Percentiles rank a stretch among this genome's conserved stretches.
Evolutionary conservation across 2,888 invertebrate genomes (phyloP).

Genomic region (Pherbina coryleti): DNA sequence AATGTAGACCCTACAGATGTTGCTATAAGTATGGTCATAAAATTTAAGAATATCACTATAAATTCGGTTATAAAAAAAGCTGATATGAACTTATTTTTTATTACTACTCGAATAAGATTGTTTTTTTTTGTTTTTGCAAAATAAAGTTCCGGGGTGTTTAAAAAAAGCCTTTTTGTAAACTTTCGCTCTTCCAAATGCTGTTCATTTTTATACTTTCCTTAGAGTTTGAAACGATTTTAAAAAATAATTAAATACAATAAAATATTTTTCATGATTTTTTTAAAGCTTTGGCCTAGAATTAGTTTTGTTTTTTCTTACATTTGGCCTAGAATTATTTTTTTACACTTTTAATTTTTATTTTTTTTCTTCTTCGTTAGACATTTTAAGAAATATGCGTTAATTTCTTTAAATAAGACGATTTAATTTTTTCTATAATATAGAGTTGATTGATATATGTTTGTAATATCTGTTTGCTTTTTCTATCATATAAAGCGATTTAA

Average conservation of each 20-base stretch:
- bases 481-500: not conserved
- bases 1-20: too few relatives aligned
- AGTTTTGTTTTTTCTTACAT: not conserved
- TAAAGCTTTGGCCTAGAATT: not conserved
- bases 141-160: too few relatives aligned
- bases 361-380: not conserved
- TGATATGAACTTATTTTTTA: too few relatives aligned
- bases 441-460: too few relatives aligned
- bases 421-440: not conserved
- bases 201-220: too few relatives aligned
- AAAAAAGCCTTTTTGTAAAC: too few relatives aligned
- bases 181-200: too few relatives aligned
- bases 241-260: not conserved
- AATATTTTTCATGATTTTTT: not conserved
- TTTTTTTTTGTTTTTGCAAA: too few relatives aligned
- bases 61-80: too few relatives aligned
- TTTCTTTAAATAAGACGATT: conserved; percentile 3
- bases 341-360: not conserved
- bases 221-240: not conserved
- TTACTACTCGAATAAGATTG: too few relatives aligned
- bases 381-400: not conserved
- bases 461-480: conserved; percentile 1
- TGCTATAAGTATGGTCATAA: too few relatives aligned
- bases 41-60: too few relatives aligned
- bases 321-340: not conserved